Evolutionary conservation across 2,888 invertebrate genomes (phyloP).

Genomic region (Scelioninae gen. 1): DNA sequence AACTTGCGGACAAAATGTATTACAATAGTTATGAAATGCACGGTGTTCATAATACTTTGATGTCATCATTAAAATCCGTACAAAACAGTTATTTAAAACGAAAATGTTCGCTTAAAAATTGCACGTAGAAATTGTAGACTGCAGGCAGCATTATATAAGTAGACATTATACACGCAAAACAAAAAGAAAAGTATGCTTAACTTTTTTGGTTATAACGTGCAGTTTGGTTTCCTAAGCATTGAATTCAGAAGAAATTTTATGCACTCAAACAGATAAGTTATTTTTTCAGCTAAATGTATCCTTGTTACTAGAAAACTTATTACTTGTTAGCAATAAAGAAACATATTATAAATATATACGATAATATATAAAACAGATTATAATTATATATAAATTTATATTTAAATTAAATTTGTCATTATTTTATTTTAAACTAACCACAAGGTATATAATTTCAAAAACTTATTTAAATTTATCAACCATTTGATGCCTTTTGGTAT

Average conservation of each 20-base stretch:
- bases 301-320: no score
- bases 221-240: constrained; percentile 7
- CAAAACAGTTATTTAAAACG: constrained; percentile 15
- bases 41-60: neutral
- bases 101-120: constrained; percentile 7
- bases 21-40: neutral
- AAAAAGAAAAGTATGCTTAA: constrained; percentile 10
- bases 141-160: constrained; percentile 7
- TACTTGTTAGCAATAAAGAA: no score
- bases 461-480: no score
- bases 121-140: neutral
- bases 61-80: constrained; percentile 6
- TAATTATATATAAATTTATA: no score
- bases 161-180: constrained; percentile 8
- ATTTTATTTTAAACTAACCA: no score
- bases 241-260: constrained; percentile 3
- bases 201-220: constrained; percentile 1
- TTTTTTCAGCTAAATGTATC: neutral
- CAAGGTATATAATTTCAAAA: no score
- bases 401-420: no score
- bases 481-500: no score
- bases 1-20: neutral
- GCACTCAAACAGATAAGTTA: neutral
- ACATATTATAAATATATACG: no score
- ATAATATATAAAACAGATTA: no score